A percentile compares a stretch with the other conserved stretches of the same genome.
Conservation (phyloP, 2,888 invertebrate species). For the Lochmaea crataegi region DNA sequence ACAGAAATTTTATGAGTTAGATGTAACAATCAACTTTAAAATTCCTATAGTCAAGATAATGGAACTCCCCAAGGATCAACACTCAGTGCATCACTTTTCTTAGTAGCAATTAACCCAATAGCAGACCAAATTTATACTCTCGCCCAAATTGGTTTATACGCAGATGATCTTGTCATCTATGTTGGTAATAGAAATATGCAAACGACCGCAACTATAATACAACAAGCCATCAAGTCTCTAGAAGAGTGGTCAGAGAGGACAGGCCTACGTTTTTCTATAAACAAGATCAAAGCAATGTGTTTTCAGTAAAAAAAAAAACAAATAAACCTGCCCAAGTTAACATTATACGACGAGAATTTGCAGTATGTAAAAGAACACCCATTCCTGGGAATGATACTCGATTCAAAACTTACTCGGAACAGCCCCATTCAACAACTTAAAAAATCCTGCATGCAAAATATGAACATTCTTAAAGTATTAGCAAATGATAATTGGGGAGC, state of each 20-base stretch:
- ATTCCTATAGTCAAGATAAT: neutral
- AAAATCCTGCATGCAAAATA: too few relatives aligned
- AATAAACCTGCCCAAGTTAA: neutral
- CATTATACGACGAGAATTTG: too few relatives aligned
- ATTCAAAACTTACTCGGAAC: too few relatives aligned
- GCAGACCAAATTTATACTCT: neutral
- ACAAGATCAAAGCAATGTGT: conserved; percentile 1
- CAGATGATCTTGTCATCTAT: neutral
- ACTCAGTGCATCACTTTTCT: neutral
- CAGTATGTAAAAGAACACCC: too few relatives aligned
- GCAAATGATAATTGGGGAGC: too few relatives aligned
- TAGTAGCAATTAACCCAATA: conserved; percentile 8
- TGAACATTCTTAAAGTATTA: too few relatives aligned
- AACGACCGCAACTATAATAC: too few relatives aligned
- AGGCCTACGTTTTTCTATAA: conserved; percentile 8
- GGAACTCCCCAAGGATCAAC: conserved; percentile 11
- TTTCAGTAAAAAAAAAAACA: conserved; percentile 16
- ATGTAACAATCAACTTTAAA: conserved; percentile 3
- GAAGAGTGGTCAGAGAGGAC: conserved; percentile 19
- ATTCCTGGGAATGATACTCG: too few relatives aligned
- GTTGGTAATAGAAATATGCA: neutral
- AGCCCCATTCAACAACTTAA: too few relatives aligned
- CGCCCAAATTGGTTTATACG: neutral
- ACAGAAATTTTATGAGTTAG: conserved; percentile 17
- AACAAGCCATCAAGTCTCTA: neutral